Percentiles rank a stretch among this genome's conserved stretches.
These are phyloP conservation scores for Psittacula derbiana DNA, from an alignment of 2,797 vertebrate genomes.

Conservation along the genomic window DNA sequence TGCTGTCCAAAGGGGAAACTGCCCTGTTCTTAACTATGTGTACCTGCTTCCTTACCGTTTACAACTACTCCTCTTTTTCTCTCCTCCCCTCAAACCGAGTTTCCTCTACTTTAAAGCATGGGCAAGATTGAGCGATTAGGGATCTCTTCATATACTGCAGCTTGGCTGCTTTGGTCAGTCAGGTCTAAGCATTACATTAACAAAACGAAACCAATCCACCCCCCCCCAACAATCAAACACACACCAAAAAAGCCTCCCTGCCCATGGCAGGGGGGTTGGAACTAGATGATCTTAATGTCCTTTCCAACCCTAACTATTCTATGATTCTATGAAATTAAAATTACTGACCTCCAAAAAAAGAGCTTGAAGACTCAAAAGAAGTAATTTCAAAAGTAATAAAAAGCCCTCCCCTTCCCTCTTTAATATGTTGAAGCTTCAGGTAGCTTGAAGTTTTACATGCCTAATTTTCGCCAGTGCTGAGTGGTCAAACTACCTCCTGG, in stretches of 20 bases:
- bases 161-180: not conserved
- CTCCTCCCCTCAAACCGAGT: fast-evolving
- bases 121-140: not conserved
- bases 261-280: too few species aligned
- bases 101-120: not conserved
- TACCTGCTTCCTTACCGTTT: not conserved
- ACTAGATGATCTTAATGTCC: too few species aligned
- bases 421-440: not conserved
- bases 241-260: not conserved
- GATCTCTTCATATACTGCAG: not conserved
- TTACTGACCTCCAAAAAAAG: not conserved
- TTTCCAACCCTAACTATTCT: too few species aligned
- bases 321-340: not conserved
- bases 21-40: not conserved
- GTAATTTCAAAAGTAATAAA: not conserved
- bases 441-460: not conserved
- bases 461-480: not conserved
- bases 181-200: not conserved
- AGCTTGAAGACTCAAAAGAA: not conserved
- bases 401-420: not conserved
- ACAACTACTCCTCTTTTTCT: not conserved
- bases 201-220: not conserved
- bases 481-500: not conserved
- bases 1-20: not conserved
- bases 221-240: not conserved